phyloP scores from a whole-genome alignment of 2,113 vertebrate species.

The Otocyon megalotis region DNA sequence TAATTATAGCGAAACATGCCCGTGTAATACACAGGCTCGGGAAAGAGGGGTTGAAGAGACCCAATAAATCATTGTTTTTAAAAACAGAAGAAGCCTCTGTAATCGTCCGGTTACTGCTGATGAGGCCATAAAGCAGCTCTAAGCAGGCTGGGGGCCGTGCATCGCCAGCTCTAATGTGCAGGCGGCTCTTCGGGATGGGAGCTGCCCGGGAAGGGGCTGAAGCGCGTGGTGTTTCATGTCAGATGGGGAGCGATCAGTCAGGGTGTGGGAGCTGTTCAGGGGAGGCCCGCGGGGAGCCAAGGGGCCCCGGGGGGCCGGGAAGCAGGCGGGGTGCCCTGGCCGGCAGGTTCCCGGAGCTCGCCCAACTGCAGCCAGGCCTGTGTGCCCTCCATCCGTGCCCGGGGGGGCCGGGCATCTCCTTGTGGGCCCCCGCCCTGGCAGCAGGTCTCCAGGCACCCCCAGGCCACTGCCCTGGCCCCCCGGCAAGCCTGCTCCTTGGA shows the following conservation, averaged over 20 bases:
- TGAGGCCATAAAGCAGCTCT: conserved; percentile 1
- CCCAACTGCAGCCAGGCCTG: too few relatives aligned
- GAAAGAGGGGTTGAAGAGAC: conserved; percentile 7
- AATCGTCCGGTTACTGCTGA: conserved; percentile 48
- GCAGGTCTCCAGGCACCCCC: accelerated
- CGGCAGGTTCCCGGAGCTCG: accelerated
- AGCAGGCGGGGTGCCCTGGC: too few relatives aligned
- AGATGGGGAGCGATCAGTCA: background rate
- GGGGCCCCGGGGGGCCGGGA: too few relatives aligned
- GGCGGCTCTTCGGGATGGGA: background rate
- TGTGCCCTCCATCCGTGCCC: too few relatives aligned
- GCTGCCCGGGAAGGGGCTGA: background rate
- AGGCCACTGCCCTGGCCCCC: background rate
- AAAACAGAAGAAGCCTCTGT: conserved; percentile 37
- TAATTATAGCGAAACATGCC: conserved; percentile 70
- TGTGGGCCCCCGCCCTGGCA: accelerated
- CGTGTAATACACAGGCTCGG: background rate
- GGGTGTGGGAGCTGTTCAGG: background rate
- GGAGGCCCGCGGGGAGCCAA: too few relatives aligned
- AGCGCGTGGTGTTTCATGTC: background rate
- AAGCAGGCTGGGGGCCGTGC: background rate
- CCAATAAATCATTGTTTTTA: conserved; percentile 68
- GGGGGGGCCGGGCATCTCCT: accelerated
- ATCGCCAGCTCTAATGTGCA: background rate
- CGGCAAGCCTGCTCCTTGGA: background rate